phyloP scores from a whole-genome alignment of 2,797 vertebrate species.

The Coregonus ussuriensis region DNA sequence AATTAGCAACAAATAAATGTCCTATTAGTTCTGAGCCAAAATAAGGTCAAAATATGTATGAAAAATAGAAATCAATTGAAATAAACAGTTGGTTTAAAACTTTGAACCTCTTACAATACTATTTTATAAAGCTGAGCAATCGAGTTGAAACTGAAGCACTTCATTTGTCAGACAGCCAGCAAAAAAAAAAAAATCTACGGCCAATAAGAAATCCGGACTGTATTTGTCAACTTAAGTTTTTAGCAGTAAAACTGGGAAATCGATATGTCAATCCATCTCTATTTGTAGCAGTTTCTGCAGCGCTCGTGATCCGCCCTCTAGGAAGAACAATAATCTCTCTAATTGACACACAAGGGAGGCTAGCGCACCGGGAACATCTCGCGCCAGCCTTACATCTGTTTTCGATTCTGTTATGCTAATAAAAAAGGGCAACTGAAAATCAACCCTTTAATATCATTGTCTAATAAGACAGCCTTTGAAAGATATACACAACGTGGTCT shows the following conservation, averaged over 20 bases:
- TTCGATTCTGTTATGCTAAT: constrained; percentile 86
- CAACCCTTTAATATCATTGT: constrained; percentile 26
- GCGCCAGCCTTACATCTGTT: constrained; percentile 90
- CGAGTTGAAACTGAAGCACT: neutral
- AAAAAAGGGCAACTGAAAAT: constrained; percentile 42
- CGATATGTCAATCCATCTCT: constrained; percentile 91
- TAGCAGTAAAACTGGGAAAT: constrained; percentile 81
- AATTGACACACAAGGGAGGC: constrained; percentile 99
- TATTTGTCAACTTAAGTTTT: constrained; percentile 69
- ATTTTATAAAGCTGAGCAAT: neutral
- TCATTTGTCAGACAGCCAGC: neutral
- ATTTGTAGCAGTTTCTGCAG: constrained; percentile 85
- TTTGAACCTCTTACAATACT: neutral
- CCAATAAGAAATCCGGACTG: constrained; percentile 62
- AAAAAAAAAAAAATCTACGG: neutral
- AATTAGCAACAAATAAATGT: neutral
- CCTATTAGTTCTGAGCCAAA: neutral
- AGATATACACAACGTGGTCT: neutral
- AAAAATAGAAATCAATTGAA: neutral
- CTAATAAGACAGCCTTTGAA: constrained; percentile 6
- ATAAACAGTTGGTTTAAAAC: neutral
- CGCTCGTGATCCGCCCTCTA: constrained; percentile 91
- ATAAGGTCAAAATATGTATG: neutral
- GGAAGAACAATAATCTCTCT: constrained; percentile 99
- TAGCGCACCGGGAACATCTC: constrained; percentile 79